These are phyloP conservation scores for Erebia aethiops DNA, from an alignment of 2,888 invertebrate species.

Conservation along the genomic window DNA sequence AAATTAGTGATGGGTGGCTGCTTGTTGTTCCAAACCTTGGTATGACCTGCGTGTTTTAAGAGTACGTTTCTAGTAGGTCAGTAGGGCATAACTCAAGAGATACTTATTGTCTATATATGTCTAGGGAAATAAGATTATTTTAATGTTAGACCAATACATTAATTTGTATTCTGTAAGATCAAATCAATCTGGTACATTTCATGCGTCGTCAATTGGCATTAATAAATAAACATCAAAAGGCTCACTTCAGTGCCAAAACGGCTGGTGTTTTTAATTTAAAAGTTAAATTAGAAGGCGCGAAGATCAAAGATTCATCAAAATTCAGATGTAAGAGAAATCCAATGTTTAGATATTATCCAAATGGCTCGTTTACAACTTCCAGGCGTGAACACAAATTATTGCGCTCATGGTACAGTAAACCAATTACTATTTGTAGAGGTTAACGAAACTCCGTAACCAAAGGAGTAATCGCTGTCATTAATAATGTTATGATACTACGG, in stretches of 20 bases:
- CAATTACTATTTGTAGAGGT: no score
- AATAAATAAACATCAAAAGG: slow-evolving; percentile 9
- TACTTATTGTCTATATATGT: slow-evolving; percentile 1
- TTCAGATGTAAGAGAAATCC: background rate
- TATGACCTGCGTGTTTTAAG: slow-evolving; percentile 3
- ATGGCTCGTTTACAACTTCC: background rate
- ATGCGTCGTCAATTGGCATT: background rate
- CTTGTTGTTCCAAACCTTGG: background rate
- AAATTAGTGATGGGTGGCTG: background rate
- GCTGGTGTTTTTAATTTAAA: background rate
- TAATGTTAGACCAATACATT: background rate
- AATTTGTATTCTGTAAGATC: background rate
- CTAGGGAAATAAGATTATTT: background rate
- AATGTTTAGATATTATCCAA: background rate
- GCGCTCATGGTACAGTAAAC: background rate
- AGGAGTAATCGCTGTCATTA: no score
- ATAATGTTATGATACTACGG: no score
- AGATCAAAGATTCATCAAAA: slow-evolving; percentile 8
- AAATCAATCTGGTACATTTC: background rate
- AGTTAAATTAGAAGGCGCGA: background rate
- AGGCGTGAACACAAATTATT: background rate
- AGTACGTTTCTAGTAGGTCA: background rate
- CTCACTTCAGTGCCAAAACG: background rate
- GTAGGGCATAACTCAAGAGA: background rate
- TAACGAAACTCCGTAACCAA: no score